Evolutionary conservation across 2,888 invertebrate species (phyloP), one percentile per base, ranked within the genome.

Genomic region (Junonia oenone): DNA sequence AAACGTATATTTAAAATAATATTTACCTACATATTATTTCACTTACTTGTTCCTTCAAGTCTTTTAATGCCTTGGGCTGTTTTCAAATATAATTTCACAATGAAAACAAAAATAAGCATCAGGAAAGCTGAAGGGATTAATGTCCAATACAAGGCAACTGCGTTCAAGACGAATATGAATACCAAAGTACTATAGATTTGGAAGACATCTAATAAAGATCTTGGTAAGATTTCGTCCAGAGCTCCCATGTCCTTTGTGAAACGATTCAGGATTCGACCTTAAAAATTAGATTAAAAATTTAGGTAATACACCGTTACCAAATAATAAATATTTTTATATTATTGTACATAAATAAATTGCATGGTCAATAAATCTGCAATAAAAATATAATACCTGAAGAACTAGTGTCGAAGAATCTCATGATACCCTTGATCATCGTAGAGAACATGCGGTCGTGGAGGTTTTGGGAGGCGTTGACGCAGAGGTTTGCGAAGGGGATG

Each of bases 181-280:
- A 85, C 11, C 69, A 93, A 66, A 1, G 81, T 81, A 55, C 84
- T 76, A 60, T 86, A 88, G 40, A 91, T 91, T 76, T 93, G 93
- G 2, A 91, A 80, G 0, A 94, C 92, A 69, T 95, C 95, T 26
- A 95, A 73, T 15, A 94, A 77, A 0, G 93, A 92, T 66, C 94
- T 93, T 0, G 95, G 95, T 40, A 96, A 75, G 46, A 94, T 83
- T 71, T 96, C 96, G 71, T 97, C 96, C 55, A 96, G 91, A 0
- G 94, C 92, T 0, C 96, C 96, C 74, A 96, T 93, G 76, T 97
- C 97, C 75, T 97, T 97, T 2, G 97, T 94, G 71, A 97, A 97
- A 50, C 97, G 78, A 63, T 91, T 91, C 43, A 97, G 87, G 61
- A 97, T 95, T 51, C 95, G 91, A 31, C 95, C 95, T 90, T 66